These are phyloP conservation scores for Spicauda simplicius DNA, from an alignment of 2,888 invertebrate species.

Conservation along the genomic window DNA sequence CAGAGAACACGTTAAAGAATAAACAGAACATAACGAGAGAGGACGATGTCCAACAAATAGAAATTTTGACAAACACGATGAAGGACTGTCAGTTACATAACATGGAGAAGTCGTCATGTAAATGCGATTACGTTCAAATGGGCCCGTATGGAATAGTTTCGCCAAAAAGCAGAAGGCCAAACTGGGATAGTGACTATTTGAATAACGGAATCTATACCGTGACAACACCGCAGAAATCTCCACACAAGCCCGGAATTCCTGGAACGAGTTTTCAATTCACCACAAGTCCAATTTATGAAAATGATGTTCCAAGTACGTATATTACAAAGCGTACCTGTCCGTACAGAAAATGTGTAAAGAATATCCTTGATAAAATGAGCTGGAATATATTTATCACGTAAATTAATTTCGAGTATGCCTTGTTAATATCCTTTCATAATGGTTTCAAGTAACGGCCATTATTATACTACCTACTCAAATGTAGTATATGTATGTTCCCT, in stretches of 20 bases:
- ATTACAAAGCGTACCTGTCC: neutral
- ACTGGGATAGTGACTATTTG: slow-evolving; percentile 75
- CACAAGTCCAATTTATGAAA: slow-evolving; percentile 76
- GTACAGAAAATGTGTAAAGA: no score
- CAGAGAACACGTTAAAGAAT: slow-evolving; percentile 75
- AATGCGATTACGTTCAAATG: slow-evolving; percentile 80
- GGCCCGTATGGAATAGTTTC: slow-evolving; percentile 75
- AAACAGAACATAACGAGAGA: slow-evolving; percentile 75
- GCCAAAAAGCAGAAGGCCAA: slow-evolving; percentile 67
- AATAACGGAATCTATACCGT: slow-evolving; percentile 78
- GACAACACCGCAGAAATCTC: slow-evolving; percentile 76
- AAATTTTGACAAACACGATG: slow-evolving; percentile 76
- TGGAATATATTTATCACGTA: no score
- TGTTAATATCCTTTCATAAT: no score
- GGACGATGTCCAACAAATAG: slow-evolving; percentile 77
- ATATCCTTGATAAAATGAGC: no score
- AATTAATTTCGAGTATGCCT: no score
- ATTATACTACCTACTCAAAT: no score
- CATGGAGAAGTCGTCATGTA: slow-evolving; percentile 72
- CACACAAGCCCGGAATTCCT: slow-evolving; percentile 66
- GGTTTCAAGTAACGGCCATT: no score
- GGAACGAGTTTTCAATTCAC: slow-evolving; percentile 80
- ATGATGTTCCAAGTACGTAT: slow-evolving; percentile 71
- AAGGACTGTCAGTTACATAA: slow-evolving; percentile 77
- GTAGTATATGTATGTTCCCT: no score